A percentile compares a stretch with the other conserved stretches of the same genome.
phyloP scores from a whole-genome alignment of 2,888 invertebrate genomes.

The Chymomyza caudatula region DNA sequence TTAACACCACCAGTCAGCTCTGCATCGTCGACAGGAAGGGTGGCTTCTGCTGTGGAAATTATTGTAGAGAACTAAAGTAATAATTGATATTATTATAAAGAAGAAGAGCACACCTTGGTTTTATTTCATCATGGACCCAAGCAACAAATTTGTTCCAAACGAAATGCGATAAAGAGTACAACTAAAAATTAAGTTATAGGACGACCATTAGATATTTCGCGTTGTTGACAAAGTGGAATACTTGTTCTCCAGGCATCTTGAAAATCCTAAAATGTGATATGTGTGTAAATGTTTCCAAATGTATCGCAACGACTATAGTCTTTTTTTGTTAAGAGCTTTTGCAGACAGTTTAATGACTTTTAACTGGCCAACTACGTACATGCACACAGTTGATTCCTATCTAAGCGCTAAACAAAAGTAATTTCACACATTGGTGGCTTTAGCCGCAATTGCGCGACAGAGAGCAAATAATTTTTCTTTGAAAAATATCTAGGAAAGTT shows the following conservation, averaged over 20 bases:
- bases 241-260: not conserved
- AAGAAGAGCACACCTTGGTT: no score
- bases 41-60: no score
- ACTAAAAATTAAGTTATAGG: no score
- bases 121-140: no score
- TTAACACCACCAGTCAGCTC: no score
- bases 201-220: no score
- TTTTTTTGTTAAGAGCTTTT: slow-evolving; percentile 31
- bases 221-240: no score
- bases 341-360: slow-evolving; percentile 72
- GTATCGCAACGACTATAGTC: slow-evolving; percentile 10
- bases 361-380: slow-evolving; percentile 48
- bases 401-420: slow-evolving; percentile 63
- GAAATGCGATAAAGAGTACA: no score
- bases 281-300: not conserved
- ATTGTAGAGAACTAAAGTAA: no score
- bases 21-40: no score
- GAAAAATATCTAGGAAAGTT: not conserved
- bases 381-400: not conserved
- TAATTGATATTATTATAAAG: no score
- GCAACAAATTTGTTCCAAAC: no score
- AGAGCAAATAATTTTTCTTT: slow-evolving; percentile 62
- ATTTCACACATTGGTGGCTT: slow-evolving; percentile 73
- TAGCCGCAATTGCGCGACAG: slow-evolving; percentile 30
- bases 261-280: not conserved